Base-by-base conservation (phyloP, 2,113 vertebrate genomes). In the Tragelaphus scriptus region DNA sequence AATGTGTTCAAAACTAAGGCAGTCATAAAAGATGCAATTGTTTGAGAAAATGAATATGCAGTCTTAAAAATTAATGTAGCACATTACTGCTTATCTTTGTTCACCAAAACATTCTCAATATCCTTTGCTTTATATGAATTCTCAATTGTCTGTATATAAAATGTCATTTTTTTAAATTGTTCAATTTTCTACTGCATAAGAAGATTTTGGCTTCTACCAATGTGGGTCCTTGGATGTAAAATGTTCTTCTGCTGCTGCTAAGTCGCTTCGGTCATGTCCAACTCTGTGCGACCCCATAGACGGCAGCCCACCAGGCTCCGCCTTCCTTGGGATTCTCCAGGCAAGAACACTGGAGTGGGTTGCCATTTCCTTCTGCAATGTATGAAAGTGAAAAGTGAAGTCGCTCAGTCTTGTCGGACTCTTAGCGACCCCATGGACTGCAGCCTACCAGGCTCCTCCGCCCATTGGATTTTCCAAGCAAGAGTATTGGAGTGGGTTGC, bases 61-160 rank as follows among this genome's bases (percentile, higher is more conserved):
- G 28, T 84, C 85, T 97, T 97, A 96, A 97, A 98, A 97, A 93
- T 96, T 95, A 97, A 89, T 97, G 85, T 94, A 97, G 59, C 88
- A 84, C 11, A 86, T 85, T 94, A 47, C 90, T 87, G 26, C 55
- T 97, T 97, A 97, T 97, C 96, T 97, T n/a, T 97, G 25, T 61
- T 95, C 55, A 90, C 63, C 93, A 98, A 95, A 94, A 90, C 13
- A 94, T 91, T 90, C 28, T 61, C 17, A 77, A 28, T 96, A 91
- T 91, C 55, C 5, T 91, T 95, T 93, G 53, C 19, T 90, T 40
- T 85, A 61, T 88, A 90, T 65, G n/a, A 96, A 91, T 95, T 95
- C 56, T n/a, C 32, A 90, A 89, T 92, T 86, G 77, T 88, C 51
- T 61, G 6, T 59, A 68, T 44, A 88, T 68, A 58, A 85, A 65